phyloP scores from a whole-genome alignment of 2,113 vertebrate species.

The Protobothrops flavoviridis region DNA sequence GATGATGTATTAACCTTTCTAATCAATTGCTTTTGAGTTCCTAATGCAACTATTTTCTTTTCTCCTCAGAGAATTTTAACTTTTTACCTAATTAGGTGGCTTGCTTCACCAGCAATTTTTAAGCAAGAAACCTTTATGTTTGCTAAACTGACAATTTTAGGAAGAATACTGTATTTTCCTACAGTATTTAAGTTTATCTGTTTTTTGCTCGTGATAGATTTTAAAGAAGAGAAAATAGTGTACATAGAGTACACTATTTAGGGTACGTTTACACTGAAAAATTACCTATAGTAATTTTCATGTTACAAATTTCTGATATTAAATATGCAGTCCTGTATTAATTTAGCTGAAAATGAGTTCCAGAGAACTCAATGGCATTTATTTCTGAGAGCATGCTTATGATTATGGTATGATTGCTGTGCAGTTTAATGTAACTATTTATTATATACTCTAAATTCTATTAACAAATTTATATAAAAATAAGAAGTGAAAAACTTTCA shows the following conservation, averaged over 20 bases:
- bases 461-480: background rate
- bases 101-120: background rate
- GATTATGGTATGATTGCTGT: background rate
- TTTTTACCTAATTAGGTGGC: background rate
- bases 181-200: background rate
- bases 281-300: background rate
- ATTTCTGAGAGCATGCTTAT: background rate
- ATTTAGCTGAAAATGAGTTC: background rate
- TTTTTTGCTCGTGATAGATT: background rate
- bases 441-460: background rate
- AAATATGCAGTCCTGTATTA: background rate
- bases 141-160: background rate
- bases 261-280: background rate
- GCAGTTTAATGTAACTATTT: background rate
- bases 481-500: background rate
- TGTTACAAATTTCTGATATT: background rate
- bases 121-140: background rate
- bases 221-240: background rate
- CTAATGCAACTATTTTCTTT: conserved; percentile 28
- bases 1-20: conserved; percentile 18
- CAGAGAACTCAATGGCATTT: background rate
- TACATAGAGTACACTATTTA: background rate
- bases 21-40: conserved; percentile 25
- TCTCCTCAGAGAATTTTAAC: conserved; percentile 1
- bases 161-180: background rate